Evolutionary conservation across 1,140 invertebrate genomes (phyloP), one percentile per base, ranked within the genome.

Genomic region (Augochlora pura): DNA sequence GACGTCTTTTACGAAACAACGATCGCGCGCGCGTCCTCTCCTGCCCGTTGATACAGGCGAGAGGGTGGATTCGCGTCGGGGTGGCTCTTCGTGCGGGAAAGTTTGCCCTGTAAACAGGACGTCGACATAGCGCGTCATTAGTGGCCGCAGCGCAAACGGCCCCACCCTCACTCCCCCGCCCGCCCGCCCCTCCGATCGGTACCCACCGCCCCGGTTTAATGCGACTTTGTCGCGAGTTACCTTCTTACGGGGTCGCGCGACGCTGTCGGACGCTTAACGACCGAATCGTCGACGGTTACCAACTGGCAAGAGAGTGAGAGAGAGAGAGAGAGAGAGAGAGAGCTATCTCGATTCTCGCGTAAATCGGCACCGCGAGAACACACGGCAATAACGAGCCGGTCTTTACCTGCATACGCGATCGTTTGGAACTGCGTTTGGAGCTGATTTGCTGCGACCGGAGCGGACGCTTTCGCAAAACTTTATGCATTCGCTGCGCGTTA

Each of bases 51-150:
- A 76, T 49, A 60, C 60, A 32, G 27, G 54, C 21, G 66, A 77
- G 62, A 71, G 70, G 42, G 60, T n/a, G n/a, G n/a, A n/a, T n/a
- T n/a, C n/a, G n/a, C n/a, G n/a, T n/a, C n/a, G n/a, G n/a, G n/a
- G n/a, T n/a, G 32, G 32, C 32, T 12, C 54, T 42, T 12, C 60
- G 27, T 63, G 66, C 25, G 59, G 82, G 63, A 68, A 77, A 88
- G 91, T 91, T 92, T 92, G 88, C 90, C 88, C 72, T 89, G 90
- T 88, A 91, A 92, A 92, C 91, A 91, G 84, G 85, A 84, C 85
- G 88, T 83, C 88, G 86, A 91, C 89, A 90, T 85, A 86, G 83
- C 75, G 79, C 88, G 88, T 92, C 91, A 92, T 92, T 91, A 91
- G 88, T 88, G 90, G 87, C 82, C 77, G 84, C 83, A 5, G 83